Evolutionary conservation across 2,888 invertebrate species (phyloP).

Genomic region (Phymatocera aterrima): DNA sequence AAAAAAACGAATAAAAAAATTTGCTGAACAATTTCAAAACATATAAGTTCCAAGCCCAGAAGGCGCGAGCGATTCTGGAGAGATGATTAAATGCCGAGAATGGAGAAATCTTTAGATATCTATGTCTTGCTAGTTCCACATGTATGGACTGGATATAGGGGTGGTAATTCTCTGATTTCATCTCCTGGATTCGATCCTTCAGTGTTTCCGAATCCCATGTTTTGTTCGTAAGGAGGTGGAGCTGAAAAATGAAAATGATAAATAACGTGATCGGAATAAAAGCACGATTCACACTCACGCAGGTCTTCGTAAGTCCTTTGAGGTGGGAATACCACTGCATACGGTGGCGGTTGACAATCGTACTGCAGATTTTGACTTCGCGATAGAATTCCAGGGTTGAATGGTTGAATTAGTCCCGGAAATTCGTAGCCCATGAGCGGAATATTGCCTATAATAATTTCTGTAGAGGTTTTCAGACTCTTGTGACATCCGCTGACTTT

Average conservation of each 20-base stretch:
- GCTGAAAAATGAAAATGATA: background rate
- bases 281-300: background rate
- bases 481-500: constrained; percentile 25
- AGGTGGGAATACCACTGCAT: background rate
- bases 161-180: constrained; percentile 8
- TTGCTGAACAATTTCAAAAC: background rate
- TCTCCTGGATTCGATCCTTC: background rate
- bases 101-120: no score
- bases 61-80: no score
- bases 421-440: background rate
- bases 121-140: background rate
- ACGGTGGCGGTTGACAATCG: background rate
- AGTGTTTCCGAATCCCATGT: background rate
- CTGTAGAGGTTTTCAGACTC: constrained; percentile 7
- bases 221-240: constrained; percentile 22
- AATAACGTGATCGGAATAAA: background rate
- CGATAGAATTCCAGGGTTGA: background rate
- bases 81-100: no score
- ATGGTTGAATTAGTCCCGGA: background rate
- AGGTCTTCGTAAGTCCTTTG: background rate
- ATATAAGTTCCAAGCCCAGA: no score
- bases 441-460: constrained; percentile 35
- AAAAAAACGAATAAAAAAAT: no score
- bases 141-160: background rate
- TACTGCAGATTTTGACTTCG: background rate